phyloP scores from a whole-genome alignment of 2,888 invertebrate genomes.

The Dexiosoma caninum region DNA sequence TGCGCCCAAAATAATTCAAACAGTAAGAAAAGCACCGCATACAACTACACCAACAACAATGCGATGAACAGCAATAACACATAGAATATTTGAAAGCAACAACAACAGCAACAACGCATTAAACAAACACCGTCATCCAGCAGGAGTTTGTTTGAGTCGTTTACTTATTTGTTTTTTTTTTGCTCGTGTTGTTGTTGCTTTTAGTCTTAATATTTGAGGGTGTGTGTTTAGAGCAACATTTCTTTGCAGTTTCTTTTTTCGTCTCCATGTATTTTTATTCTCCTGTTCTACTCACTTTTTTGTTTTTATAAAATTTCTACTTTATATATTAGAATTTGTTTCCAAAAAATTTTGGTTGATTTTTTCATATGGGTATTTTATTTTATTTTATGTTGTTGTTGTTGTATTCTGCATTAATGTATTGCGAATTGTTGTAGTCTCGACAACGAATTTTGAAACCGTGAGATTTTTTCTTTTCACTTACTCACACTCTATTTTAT shows the following conservation, averaged over 20 bases:
- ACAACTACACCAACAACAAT: slow-evolving; percentile 54
- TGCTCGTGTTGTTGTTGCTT: slow-evolving; percentile 59
- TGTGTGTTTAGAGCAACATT: slow-evolving; percentile 58
- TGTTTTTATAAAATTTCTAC: slow-evolving; percentile 30
- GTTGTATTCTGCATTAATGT: slow-evolving; percentile 47
- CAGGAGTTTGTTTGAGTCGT: slow-evolving; percentile 58
- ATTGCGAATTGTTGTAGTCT: slow-evolving; percentile 46
- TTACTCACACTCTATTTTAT: slow-evolving; percentile 39
- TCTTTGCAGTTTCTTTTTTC: slow-evolving; percentile 42
- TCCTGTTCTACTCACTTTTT: slow-evolving; percentile 43
- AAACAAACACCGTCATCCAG: slow-evolving; percentile 50
- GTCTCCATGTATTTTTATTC: slow-evolving; percentile 14
- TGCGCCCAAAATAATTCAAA: slow-evolving; percentile 55
- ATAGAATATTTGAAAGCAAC: slow-evolving; percentile 31
- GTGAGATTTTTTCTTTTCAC: slow-evolving; percentile 52
- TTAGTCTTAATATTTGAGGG: slow-evolving; percentile 59
- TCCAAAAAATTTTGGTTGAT: slow-evolving; percentile 19
- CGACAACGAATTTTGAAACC: slow-evolving; percentile 53
- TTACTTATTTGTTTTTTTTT: slow-evolving; percentile 41
- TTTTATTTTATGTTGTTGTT: slow-evolving; percentile 3
- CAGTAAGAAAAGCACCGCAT: slow-evolving; percentile 52
- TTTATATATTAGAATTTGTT: slow-evolving; percentile 53
- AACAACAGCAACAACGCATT: slow-evolving; percentile 41
- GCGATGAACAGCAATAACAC: slow-evolving; percentile 35
- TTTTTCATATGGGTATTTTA: slow-evolving; percentile 4